phyloP scores from a whole-genome alignment of 2,888 invertebrate species.

The Eudemis profundana region DNA sequence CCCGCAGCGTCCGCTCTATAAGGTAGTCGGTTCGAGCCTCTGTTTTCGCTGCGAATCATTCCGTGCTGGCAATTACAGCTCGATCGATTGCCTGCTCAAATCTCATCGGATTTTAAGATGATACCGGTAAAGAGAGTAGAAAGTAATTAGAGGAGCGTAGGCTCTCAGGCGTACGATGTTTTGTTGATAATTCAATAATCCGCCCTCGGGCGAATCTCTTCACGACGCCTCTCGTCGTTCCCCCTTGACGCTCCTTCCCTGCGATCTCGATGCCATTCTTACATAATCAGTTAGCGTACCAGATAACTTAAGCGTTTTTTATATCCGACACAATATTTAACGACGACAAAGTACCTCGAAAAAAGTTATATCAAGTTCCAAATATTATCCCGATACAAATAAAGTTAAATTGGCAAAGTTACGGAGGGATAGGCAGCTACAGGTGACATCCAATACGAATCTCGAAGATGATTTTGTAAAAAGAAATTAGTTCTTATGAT shows the following conservation, averaged over 20 bases:
- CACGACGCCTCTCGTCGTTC: conserved; percentile 60
- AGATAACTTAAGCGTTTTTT: conserved; percentile 57
- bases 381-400: conserved; percentile 78
- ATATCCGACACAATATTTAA: conserved; percentile 71
- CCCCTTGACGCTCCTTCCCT: conserved; percentile 49
- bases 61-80: conserved; percentile 61
- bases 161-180: conserved; percentile 77
- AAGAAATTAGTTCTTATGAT: conserved; percentile 65
- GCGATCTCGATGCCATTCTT: conserved; percentile 68
- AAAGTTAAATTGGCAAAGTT: conserved; percentile 85
- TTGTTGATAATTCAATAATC: conserved; percentile 84
- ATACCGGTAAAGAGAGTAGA: conserved; percentile 66
- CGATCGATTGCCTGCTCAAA: conserved; percentile 71
- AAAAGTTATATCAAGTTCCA: conserved; percentile 73
- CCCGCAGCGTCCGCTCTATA: conserved; percentile 57
- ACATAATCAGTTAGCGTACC: conserved; percentile 71
- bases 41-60: conserved; percentile 45
- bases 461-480: conserved; percentile 65
- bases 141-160: conserved; percentile 78
- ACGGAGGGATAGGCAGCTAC: conserved; percentile 59
- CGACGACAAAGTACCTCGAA: conserved; percentile 63
- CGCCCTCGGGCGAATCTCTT: conserved; percentile 70
- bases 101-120: conserved; percentile 72
- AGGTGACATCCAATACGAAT: conserved; percentile 73
- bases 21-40: conserved; percentile 60